These are phyloP conservation scores for Ptilonorhynchus violaceus DNA, from an alignment of 2,113 vertebrate species.

Conservation along the genomic window DNA sequence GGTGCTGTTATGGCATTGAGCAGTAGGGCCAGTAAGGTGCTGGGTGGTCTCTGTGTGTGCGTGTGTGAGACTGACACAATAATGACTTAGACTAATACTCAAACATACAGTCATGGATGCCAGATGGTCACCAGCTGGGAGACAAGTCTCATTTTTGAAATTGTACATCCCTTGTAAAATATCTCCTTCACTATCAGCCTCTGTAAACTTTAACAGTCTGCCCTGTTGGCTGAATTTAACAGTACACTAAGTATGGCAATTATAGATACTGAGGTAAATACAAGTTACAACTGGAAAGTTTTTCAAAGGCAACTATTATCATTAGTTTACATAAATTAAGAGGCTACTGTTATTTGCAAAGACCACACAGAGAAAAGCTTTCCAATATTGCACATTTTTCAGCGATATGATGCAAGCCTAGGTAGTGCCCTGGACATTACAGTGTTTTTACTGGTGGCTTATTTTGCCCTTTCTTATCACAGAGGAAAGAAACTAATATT, in stretches of 20 bases:
- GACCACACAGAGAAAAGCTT: neutral
- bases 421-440: neutral
- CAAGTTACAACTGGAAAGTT: neutral
- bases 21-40: constrained; percentile 55
- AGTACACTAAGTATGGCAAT: neutral
- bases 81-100: constrained; percentile 64
- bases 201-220: constrained; percentile 46
- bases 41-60: constrained; percentile 67
- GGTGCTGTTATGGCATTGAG: constrained; percentile 51
- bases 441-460: neutral
- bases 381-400: neutral
- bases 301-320: neutral
- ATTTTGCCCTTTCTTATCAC: constrained; percentile 28
- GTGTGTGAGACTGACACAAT: constrained; percentile 69
- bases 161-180: constrained; percentile 65
- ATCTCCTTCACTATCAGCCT: constrained; percentile 48
- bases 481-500: constrained; percentile 5
- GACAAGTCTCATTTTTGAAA: constrained; percentile 58
- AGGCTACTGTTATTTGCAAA: neutral
- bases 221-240: neutral
- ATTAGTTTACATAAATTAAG: constrained; percentile 23
- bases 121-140: constrained; percentile 78
- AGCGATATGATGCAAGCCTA: neutral
- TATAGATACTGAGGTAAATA: neutral
- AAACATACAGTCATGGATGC: constrained; percentile 44